A percentile compares a stretch with the other conserved stretches of the same genome.
phyloP scores from a whole-genome alignment of 2,113 vertebrate genomes.

The Burhinus oedicnemus region DNA sequence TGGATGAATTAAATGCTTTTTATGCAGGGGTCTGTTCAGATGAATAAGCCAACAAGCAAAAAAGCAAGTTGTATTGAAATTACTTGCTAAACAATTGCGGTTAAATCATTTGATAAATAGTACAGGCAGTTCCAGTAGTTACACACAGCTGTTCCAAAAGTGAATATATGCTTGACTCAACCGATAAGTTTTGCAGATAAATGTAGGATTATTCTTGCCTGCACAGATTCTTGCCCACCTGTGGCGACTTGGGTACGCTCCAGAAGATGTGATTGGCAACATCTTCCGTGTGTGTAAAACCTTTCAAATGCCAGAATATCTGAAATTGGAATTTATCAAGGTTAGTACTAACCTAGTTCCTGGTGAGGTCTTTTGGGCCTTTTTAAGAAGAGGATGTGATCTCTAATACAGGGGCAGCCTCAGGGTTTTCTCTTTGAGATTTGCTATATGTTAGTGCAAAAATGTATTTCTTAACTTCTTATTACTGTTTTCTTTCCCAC shows the following conservation, averaged over 20 bases:
- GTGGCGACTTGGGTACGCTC: constrained; percentile 95
- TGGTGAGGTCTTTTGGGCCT: background rate
- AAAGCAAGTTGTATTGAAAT: background rate
- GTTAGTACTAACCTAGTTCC: constrained; percentile 64
- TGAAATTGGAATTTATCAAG: constrained; percentile 98
- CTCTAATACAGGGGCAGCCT: background rate
- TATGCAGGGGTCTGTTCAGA: background rate
- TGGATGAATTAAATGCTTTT: background rate
- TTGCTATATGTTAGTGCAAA: background rate
- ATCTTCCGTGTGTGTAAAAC: constrained; percentile 97
- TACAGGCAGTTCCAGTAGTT: background rate
- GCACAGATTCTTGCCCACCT: constrained; percentile 89
- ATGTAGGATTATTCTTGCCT: background rate
- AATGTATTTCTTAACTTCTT: background rate
- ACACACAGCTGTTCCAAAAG: background rate
- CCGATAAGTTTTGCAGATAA: background rate
- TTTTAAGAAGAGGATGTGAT: background rate
- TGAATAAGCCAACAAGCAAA: background rate
- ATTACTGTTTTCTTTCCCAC: background rate
- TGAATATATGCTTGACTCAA: background rate
- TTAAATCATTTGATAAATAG: background rate
- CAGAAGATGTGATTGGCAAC: constrained; percentile 95
- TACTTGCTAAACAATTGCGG: background rate
- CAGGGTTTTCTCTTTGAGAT: background rate
- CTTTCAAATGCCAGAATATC: constrained; percentile 93